phyloP scores from a whole-genome alignment of 2,888 invertebrate species.

The Dastarcus helophoroides region DNA sequence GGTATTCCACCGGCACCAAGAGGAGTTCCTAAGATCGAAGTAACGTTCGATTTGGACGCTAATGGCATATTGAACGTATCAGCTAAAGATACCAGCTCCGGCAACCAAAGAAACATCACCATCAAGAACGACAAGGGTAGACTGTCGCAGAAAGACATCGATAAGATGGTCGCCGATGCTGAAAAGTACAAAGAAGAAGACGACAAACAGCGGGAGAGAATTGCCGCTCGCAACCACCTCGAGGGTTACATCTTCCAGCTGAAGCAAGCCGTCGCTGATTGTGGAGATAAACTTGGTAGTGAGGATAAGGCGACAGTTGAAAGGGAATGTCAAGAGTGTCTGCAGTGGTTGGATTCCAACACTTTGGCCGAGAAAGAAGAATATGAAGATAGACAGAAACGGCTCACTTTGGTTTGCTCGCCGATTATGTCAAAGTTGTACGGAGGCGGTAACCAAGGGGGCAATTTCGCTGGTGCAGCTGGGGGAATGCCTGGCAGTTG shows the following conservation, averaged over 20 bases:
- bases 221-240: slow-evolving; percentile 58
- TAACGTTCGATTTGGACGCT: slow-evolving; percentile 63
- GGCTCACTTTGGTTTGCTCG: slow-evolving; percentile 37
- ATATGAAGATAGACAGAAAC: slow-evolving; percentile 49
- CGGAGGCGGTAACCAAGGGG: slow-evolving; percentile 28
- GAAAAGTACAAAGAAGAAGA: slow-evolving; percentile 59
- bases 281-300: slow-evolving; percentile 49
- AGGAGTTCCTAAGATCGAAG: slow-evolving; percentile 42
- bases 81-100: slow-evolving; percentile 43
- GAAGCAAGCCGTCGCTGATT: slow-evolving; percentile 53
- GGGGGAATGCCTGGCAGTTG: slow-evolving; percentile 22
- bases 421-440: slow-evolving; percentile 51
- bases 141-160: slow-evolving; percentile 70
- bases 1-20: slow-evolving; percentile 46
- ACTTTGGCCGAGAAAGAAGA: slow-evolving; percentile 55
- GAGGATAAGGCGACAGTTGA: slow-evolving; percentile 49
- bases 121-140: slow-evolving; percentile 78
- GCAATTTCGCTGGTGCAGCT: slow-evolving; percentile 17
- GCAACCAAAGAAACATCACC: slow-evolving; percentile 62
- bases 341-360: slow-evolving; percentile 59
- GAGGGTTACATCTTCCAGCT: slow-evolving; percentile 58
- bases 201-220: slow-evolving; percentile 53
- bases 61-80: slow-evolving; percentile 56
- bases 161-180: slow-evolving; percentile 66
- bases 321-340: slow-evolving; percentile 43